Conservation (phyloP, 2,797 vertebrate species). For the Crax fasciolata region DNA sequence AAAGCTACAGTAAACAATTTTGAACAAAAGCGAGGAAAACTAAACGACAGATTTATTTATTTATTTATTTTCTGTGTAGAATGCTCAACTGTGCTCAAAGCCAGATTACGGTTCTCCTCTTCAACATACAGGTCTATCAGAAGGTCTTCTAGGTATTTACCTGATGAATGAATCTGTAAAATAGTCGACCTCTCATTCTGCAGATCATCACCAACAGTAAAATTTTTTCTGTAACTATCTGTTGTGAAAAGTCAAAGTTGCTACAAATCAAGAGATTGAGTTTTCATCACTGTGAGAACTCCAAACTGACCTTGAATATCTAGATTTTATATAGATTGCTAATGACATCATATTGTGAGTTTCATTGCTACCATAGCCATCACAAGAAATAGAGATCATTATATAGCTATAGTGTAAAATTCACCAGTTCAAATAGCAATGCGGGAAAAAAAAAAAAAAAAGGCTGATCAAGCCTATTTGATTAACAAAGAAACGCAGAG, state of each 20-base stretch:
- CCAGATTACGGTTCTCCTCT: not conserved
- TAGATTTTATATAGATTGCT: slow-evolving; percentile 14
- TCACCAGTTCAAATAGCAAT: slow-evolving; percentile 52
- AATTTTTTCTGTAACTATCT: not conserved
- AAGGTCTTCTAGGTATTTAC: not conserved
- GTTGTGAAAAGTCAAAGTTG: not conserved
- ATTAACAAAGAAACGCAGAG: slow-evolving; percentile 67
- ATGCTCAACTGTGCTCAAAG: not conserved
- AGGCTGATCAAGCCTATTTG: slow-evolving; percentile 18
- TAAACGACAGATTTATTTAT: not conserved
- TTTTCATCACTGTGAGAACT: not conserved
- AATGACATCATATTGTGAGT: not conserved
- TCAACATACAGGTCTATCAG: not conserved
- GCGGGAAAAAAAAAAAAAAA: not conserved
- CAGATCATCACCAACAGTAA: not conserved
- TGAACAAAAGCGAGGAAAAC: not conserved
- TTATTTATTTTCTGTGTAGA: not conserved
- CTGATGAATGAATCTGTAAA: not conserved
- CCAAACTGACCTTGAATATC: not conserved
- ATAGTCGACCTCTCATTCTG: not conserved
- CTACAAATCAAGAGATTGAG: not conserved
- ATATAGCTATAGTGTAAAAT: slow-evolving; percentile 41
- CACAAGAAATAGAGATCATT: slow-evolving; percentile 28
- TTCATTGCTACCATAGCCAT: slow-evolving; percentile 35
- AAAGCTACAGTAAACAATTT: not conserved